phyloP scores from a whole-genome alignment of 2,797 vertebrate species.

The Tympanoctomys barrerae region DNA sequence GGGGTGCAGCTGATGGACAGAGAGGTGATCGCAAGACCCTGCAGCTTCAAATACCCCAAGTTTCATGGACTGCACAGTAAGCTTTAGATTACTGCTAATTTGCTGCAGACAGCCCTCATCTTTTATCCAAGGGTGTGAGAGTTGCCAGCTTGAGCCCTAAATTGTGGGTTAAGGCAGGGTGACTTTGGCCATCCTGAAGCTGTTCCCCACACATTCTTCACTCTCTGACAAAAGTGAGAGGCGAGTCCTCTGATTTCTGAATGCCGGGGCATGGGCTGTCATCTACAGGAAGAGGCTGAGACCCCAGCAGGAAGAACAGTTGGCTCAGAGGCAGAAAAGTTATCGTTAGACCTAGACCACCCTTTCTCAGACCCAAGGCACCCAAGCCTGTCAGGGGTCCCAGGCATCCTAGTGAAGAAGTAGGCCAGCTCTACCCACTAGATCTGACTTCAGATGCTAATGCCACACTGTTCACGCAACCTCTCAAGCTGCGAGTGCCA shows the following conservation, averaged over 20 bases:
- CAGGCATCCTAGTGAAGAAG: neutral
- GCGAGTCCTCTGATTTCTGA: neutral
- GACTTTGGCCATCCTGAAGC: neutral
- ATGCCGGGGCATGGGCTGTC: neutral
- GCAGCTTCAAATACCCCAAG: neutral
- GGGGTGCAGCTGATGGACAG: neutral
- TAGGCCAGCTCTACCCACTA: neutral
- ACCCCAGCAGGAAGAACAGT: neutral
- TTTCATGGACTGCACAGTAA: neutral
- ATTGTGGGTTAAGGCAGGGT: neutral
- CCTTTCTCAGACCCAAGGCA: neutral
- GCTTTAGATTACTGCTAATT: neutral
- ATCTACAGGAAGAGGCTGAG: neutral
- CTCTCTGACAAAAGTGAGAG: neutral
- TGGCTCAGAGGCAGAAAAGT: neutral
- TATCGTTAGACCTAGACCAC: neutral
- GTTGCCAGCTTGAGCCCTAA: neutral
- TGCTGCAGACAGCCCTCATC: neutral
- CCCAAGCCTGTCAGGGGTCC: neutral
- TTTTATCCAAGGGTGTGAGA: neutral
- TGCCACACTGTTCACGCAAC: neutral
- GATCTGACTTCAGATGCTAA: conserved; percentile 15
- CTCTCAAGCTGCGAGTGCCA: neutral
- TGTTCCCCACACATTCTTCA: neutral
- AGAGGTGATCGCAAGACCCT: neutral